These are phyloP conservation scores for Hirtodrosophila histrioides DNA, from an alignment of 2,888 invertebrate species.

Conservation along the genomic window DNA sequence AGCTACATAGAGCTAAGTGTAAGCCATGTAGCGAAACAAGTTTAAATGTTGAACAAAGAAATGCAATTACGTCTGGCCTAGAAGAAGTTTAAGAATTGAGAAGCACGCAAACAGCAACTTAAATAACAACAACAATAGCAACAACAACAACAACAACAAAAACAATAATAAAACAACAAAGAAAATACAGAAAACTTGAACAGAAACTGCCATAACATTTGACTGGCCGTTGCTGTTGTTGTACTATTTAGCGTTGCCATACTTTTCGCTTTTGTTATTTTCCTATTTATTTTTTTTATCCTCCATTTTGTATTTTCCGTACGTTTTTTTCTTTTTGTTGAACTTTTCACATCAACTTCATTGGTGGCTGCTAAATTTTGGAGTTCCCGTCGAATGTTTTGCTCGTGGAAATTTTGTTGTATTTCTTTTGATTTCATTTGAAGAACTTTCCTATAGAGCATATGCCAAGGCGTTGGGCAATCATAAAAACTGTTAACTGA, in stretches of 20 bases:
- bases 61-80: constrained; percentile 77
- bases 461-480: constrained; percentile 57
- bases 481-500: constrained; percentile 63
- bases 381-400: constrained; percentile 65
- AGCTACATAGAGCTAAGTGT: constrained; percentile 48
- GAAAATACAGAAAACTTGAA: constrained; percentile 41
- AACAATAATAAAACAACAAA: constrained; percentile 34
- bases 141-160: constrained; percentile 32
- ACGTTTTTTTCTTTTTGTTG: constrained; percentile 28
- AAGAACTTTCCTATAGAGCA: constrained; percentile 51
- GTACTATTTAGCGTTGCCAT: constrained; percentile 33
- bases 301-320: constrained; percentile 13
- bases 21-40: constrained; percentile 69
- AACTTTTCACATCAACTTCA: constrained; percentile 75
- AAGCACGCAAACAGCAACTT: constrained; percentile 62
- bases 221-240: constrained; percentile 52
- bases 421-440: constrained; percentile 47
- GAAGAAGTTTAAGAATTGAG: constrained; percentile 55
- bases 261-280: constrained; percentile 33
- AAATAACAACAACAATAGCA: constrained; percentile 35
- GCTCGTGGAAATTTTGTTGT: constrained; percentile 36
- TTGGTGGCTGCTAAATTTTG: constrained; percentile 53
- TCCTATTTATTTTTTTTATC: constrained; percentile 11
- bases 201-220: constrained; percentile 66
- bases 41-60: constrained; percentile 78